Conservation (phyloP, 2,888 invertebrate species). For the Mamestra brassicae region DNA sequence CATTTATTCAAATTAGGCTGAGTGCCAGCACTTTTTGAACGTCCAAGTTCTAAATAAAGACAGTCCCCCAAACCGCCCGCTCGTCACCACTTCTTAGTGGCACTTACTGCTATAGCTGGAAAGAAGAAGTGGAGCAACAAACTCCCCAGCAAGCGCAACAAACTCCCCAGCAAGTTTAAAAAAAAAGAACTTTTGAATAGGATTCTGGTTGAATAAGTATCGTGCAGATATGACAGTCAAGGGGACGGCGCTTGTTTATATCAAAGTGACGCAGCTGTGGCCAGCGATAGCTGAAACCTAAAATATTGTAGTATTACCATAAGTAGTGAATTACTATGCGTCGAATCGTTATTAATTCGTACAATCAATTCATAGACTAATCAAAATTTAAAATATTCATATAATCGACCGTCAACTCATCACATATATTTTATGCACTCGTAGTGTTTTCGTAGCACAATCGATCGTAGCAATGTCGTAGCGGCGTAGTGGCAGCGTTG, state of each 20-base stretch:
- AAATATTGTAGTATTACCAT: constrained; percentile 16
- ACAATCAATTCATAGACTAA: neutral
- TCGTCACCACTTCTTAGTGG: too few species aligned
- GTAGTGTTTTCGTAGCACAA: neutral
- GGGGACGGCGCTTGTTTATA: constrained; percentile 33
- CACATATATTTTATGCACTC: neutral
- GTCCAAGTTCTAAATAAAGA: too few species aligned
- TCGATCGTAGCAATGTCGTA: neutral
- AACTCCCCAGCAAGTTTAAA: too few species aligned
- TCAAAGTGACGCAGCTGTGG: constrained; percentile 26
- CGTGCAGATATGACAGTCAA: constrained; percentile 23
- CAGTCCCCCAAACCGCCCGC: too few species aligned
- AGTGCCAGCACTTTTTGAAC: too few species aligned
- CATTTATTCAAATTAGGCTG: too few species aligned
- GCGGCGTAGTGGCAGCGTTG: neutral
- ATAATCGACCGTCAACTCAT: too few species aligned
- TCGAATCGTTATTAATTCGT: neutral
- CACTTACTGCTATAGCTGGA: too few species aligned
- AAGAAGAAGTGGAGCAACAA: too few species aligned
- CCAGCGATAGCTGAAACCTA: constrained; percentile 18
- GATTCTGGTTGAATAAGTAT: constrained; percentile 6
- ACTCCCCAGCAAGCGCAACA: too few species aligned
- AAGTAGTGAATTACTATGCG: neutral
- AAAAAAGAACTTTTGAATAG: neutral
- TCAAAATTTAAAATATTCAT: neutral